Evolutionary conservation across 2,888 invertebrate genomes (phyloP).

Genomic region (Eupsilia transversa): DNA sequence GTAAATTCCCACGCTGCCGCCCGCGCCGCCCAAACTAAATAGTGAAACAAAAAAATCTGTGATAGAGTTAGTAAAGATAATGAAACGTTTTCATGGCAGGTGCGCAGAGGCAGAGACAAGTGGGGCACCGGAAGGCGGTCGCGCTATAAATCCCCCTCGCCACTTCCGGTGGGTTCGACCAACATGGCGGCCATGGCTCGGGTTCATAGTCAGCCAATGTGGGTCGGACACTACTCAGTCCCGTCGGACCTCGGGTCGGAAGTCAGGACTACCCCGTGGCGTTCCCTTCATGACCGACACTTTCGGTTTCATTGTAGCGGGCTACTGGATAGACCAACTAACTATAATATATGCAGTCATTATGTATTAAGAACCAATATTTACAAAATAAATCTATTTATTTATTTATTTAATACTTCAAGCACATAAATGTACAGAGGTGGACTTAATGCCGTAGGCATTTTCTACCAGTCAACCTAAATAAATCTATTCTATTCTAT

Average conservation of each 20-base stretch:
- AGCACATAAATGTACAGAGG: no score
- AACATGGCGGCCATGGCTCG: conserved; percentile 73
- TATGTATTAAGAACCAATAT: no score
- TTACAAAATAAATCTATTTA: no score
- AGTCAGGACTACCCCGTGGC: no score
- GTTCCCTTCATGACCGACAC: conserved; percentile 20
- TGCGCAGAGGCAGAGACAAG: conserved; percentile 77
- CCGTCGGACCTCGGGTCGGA: conserved; percentile 8
- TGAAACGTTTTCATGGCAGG: conserved; percentile 74
- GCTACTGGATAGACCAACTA: background rate
- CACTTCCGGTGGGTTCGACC: conserved; percentile 81
- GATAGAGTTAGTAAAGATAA: conserved; percentile 57
- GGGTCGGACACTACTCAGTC: conserved; percentile 27
- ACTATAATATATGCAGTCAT: background rate
- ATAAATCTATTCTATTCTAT: no score
- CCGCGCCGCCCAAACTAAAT: conserved; percentile 24
- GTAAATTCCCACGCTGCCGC: conserved; percentile 48
- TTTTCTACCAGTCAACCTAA: no score
- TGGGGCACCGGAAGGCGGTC: conserved; percentile 79
- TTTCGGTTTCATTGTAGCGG: conserved; percentile 50
- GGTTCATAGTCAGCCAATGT: conserved; percentile 65
- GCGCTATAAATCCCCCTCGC: conserved; percentile 81
- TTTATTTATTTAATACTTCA: no score
- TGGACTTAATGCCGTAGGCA: no score
- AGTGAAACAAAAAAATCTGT: conserved; percentile 55